A percentile compares a stretch with the other conserved stretches of the same genome.
phyloP scores from a whole-genome alignment of 92 coral and sea anemone genomes.

The Metridium senile region DNA sequence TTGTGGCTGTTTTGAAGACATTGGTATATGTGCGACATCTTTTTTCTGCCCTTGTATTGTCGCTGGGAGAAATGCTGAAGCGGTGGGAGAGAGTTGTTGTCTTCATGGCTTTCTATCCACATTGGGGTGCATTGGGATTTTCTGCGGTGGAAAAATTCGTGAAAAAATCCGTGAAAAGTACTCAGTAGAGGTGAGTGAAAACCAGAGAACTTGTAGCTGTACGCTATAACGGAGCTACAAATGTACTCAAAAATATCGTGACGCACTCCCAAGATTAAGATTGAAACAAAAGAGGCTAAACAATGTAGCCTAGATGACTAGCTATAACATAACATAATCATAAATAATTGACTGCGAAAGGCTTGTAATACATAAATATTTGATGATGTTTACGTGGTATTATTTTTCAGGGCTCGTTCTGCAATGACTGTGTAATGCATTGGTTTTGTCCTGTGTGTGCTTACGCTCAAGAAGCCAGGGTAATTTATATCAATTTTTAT shows the following conservation, averaged over 20 bases:
- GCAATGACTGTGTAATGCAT: slow-evolving; percentile 50
- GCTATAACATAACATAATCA: too few species aligned
- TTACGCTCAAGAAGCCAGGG: slow-evolving; percentile 67
- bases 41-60: slow-evolving; percentile 61
- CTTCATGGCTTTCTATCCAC: slow-evolving; percentile 55
- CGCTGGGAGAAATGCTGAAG: slow-evolving; percentile 65
- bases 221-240: too few species aligned
- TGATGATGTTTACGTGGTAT: neutral
- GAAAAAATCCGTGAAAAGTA: slow-evolving; percentile 60
- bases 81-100: slow-evolving; percentile 57
- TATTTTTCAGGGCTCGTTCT: slow-evolving; percentile 53
- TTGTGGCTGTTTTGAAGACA: slow-evolving; percentile 61
- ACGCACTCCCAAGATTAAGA: too few species aligned
- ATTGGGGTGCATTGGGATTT: slow-evolving; percentile 61
- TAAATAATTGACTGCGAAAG: neutral
- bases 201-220: too few species aligned
- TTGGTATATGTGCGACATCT: slow-evolving; percentile 48
- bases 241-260: too few species aligned
- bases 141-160: slow-evolving; percentile 59
- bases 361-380: neutral
- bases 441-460: slow-evolving; percentile 64
- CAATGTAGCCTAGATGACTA: too few species aligned
- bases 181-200: slow-evolving; percentile 53
- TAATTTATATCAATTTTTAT: slow-evolving; percentile 3
- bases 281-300: too few species aligned